Evolutionary conservation across 2,888 invertebrate species (phyloP).

Genomic region (Mantis religiosa): DNA sequence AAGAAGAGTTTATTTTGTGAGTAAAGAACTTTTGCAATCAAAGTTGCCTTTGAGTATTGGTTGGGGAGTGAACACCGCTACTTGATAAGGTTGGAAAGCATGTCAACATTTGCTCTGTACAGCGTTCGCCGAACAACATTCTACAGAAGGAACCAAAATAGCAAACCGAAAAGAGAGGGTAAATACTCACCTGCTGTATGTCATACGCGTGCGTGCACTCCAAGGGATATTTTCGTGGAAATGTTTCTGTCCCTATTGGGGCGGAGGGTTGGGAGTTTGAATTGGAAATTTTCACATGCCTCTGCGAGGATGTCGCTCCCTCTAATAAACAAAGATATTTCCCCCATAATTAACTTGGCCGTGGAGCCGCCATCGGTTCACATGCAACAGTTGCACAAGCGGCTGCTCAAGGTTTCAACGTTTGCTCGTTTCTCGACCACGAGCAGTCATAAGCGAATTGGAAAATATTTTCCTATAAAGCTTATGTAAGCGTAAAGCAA

Average conservation of each 20-base stretch:
- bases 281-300: slow-evolving; percentile 5
- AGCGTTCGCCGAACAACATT: neutral
- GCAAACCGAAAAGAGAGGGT: neutral
- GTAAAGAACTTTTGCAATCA: too few species aligned
- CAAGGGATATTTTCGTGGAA: neutral
- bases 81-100: neutral
- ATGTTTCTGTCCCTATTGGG: neutral
- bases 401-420: neutral
- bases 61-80: too few species aligned
- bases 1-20: too few species aligned
- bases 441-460: too few species aligned
- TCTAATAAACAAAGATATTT: slow-evolving; percentile 30
- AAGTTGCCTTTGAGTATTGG: too few species aligned
- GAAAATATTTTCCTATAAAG: too few species aligned
- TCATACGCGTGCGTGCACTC: neutral
- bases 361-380: neutral
- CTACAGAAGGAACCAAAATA: neutral
- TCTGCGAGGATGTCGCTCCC: neutral
- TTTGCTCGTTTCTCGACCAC: too few species aligned
- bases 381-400: neutral
- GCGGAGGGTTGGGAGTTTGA: neutral
- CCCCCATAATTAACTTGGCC: slow-evolving; percentile 25
- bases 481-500: too few species aligned
- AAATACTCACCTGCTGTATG: neutral
- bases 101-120: neutral